A percentile compares a stretch with the other conserved stretches of the same genome.
Conservation (phyloP, 2,888 invertebrate genomes). For the Quadroppia sp. region DNA sequence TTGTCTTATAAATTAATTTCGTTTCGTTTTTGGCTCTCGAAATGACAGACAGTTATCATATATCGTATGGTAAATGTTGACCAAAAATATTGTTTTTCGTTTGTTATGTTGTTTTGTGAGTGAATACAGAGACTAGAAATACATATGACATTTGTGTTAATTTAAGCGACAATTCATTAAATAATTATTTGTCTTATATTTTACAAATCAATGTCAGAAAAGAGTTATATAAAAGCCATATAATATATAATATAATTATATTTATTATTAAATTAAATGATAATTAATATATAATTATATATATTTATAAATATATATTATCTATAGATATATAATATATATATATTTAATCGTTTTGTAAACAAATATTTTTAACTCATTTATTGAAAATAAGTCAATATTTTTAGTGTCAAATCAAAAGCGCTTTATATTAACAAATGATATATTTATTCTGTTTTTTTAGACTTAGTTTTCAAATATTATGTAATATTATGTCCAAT, state of each 20-base stretch:
- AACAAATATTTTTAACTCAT: neutral
- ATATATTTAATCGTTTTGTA: neutral
- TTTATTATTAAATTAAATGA: no score
- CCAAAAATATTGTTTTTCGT: neutral
- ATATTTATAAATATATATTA: no score
- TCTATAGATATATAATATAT: no score
- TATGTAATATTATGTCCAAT: no score
- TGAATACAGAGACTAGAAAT: constrained; percentile 33
- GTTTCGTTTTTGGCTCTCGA: neutral
- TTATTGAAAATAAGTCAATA: neutral
- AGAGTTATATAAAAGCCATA: neutral
- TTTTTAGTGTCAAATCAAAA: neutral
- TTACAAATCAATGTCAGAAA: neutral
- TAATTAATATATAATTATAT: no score
- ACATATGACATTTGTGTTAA: constrained; percentile 21
- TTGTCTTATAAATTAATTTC: neutral
- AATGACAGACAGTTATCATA: neutral
- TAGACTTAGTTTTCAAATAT: no score
- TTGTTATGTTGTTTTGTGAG: constrained; percentile 23
- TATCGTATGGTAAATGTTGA: neutral
- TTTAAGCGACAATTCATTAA: neutral
- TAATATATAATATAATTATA: neutral
- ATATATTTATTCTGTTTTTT: no score
- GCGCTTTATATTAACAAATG: no score
- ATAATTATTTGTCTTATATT: neutral